Evolutionary conservation across 2,888 invertebrate species (phyloP), one percentile per base, ranked within the genome.

Genomic region (Belgica antarctica): DNA sequence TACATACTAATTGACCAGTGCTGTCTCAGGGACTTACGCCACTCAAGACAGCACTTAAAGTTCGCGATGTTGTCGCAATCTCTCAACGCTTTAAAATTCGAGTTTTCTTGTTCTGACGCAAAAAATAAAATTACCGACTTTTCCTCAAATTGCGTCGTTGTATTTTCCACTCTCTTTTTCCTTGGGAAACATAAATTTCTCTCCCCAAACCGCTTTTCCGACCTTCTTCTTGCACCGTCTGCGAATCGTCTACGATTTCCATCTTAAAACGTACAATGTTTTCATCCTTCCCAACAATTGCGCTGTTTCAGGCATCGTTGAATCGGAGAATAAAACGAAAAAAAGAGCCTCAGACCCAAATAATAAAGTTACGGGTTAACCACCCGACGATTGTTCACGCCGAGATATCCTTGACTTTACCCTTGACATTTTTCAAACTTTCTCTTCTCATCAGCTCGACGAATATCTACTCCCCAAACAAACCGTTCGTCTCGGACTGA

Each of bases 151-250:
- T 41, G 10, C 41, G 41, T 41, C 41, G 2, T 15, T 41, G 12
- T 34, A n/a, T n/a, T n/a, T n/a, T n/a, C n/a, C n/a, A n/a, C n/a
- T 34, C 34, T 34, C 34, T 34, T 41, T 15, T 41, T 41, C 15
- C 41, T 4, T 41, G 41, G 41, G 41, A 41, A 41, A 41, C 12
- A 41, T 41, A 4, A 5, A n/a, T 41, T 41, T 10, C 41, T n/a
- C 15, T 41, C 15, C 15, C 41, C 41, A 41, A 2, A 12, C 41
- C 41, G 41, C 41, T n/a, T n/a, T n/a, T n/a, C 57, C 17, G 22
- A 41, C 27, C 24, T 63, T 63, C 63, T 63, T 63, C 63, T 36
- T 63, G 10, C 27, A 15, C 7, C 28, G 63, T 63, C 63, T 63
- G 63, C 36, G 41, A 41, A 36, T 7, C 41, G 63, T 63, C 63